These are phyloP conservation scores for Capra hircus DNA, from an alignment of 2,113 vertebrate genomes.

Conservation along the genomic window DNA sequence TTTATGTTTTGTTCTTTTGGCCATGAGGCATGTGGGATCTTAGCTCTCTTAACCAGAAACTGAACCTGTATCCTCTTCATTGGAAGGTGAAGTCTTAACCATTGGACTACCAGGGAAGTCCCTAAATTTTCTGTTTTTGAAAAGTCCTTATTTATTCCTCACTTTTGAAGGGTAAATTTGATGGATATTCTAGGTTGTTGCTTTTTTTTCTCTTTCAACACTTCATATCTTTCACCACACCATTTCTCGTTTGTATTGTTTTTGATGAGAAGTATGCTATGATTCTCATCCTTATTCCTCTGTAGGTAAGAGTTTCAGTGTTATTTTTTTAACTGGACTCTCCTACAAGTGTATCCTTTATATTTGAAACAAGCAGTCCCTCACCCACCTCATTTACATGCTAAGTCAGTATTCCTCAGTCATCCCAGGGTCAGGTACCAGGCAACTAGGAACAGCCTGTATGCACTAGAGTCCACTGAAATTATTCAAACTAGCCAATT, in stretches of 20 bases:
- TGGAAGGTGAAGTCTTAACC: not conserved
- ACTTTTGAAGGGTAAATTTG: not conserved
- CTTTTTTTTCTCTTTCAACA: not conserved
- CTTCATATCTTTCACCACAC: not conserved
- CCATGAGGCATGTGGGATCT: not conserved
- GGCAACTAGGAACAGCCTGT: not conserved
- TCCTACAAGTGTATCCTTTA: not conserved
- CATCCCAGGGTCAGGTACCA: not conserved
- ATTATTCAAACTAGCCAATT: not conserved
- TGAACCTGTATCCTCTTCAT: not conserved
- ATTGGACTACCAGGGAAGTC: not conserved
- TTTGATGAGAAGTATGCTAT: not conserved
- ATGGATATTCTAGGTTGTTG: not conserved
- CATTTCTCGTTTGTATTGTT: not conserved
- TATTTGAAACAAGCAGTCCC: not conserved
- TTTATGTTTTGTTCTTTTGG: not conserved
- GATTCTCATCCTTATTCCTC: not conserved
- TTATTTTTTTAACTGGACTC: not conserved
- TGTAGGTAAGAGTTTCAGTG: not conserved
- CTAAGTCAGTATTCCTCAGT: not conserved
- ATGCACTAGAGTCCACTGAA: not conserved
- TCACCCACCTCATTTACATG: not conserved
- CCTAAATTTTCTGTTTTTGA: not conserved
- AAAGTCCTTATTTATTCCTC: not conserved
- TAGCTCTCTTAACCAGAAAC: not conserved